Evolutionary conservation across 2,113 vertebrate species (phyloP).

Genomic region (Pterocles burchelli): DNA sequence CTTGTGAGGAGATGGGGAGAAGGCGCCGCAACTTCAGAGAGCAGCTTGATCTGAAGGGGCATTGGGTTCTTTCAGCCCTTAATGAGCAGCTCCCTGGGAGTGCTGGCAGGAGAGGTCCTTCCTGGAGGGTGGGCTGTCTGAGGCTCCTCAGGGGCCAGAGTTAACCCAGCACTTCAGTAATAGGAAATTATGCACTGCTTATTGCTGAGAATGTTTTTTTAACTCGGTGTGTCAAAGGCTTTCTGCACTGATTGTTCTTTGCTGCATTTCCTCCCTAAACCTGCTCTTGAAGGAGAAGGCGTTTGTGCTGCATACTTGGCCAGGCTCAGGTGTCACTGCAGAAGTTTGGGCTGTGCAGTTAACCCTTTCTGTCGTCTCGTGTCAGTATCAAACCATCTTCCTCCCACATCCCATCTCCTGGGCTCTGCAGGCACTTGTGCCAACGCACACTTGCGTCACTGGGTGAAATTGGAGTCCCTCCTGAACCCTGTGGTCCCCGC

Average conservation of each 20-base stretch:
- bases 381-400: not conserved
- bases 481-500: fast-evolving
- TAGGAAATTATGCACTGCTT: not conserved
- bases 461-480: not conserved
- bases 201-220: not conserved
- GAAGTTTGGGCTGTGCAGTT: not conserved
- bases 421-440: not conserved
- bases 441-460: fast-evolving
- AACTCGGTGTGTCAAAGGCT: not conserved
- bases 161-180: not conserved
- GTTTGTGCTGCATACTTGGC: not conserved
- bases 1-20: not conserved
- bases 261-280: not conserved
- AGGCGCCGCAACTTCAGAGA: not conserved
- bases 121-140: not conserved
- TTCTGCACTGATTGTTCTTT: fast-evolving
- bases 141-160: not conserved
- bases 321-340: not conserved
- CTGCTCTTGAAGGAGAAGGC: not conserved
- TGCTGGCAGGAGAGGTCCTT: not conserved
- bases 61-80: not conserved
- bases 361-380: fast-evolving
- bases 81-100: not conserved
- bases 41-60: not conserved
- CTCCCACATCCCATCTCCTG: not conserved